Conservation (phyloP, 2,888 invertebrate genomes). For the Pseudeuparius sepicola region DNA sequence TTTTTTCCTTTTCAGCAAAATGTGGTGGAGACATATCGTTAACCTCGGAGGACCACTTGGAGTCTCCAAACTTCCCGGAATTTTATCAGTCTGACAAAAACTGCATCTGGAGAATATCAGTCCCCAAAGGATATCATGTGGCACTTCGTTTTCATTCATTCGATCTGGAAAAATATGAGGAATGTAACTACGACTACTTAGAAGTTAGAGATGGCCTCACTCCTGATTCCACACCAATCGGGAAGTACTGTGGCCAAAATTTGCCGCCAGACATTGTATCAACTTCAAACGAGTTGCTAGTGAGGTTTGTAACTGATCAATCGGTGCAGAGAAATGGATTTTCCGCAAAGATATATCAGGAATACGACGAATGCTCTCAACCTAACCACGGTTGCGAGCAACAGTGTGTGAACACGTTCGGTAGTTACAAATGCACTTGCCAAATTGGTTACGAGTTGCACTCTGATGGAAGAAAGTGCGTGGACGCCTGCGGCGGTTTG, state of each 20-base stretch:
- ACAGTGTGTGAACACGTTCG: constrained; percentile 80
- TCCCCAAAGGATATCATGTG: constrained; percentile 71
- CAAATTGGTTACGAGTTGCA: constrained; percentile 90
- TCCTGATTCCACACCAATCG: constrained; percentile 66
- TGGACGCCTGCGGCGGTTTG: constrained; percentile 94
- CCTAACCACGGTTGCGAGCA: constrained; percentile 90
- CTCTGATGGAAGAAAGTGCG: constrained; percentile 92
- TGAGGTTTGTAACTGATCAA: constrained; percentile 92
- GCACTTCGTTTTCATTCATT: constrained; percentile 92
- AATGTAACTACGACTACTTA: constrained; percentile 92
- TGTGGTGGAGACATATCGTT: constrained; percentile 88
- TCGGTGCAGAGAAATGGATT: constrained; percentile 96
- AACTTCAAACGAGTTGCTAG: constrained; percentile 77
- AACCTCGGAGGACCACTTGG: constrained; percentile 65
- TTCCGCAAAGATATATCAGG: constrained; percentile 91
- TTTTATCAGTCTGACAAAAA: constrained; percentile 91
- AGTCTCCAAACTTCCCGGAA: constrained; percentile 95
- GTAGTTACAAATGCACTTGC: constrained; percentile 83
- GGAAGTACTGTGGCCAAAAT: constrained; percentile 47
- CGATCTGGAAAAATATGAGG: constrained; percentile 96
- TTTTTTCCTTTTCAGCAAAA: constrained; percentile 64
- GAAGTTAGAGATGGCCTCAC: constrained; percentile 81
- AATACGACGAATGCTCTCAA: constrained; percentile 91
- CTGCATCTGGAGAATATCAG: constrained; percentile 89
- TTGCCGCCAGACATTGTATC: constrained; percentile 87